Evolutionary conservation across 2,797 vertebrate species (phyloP).

Genomic region (Sandelia bainsii): DNA sequence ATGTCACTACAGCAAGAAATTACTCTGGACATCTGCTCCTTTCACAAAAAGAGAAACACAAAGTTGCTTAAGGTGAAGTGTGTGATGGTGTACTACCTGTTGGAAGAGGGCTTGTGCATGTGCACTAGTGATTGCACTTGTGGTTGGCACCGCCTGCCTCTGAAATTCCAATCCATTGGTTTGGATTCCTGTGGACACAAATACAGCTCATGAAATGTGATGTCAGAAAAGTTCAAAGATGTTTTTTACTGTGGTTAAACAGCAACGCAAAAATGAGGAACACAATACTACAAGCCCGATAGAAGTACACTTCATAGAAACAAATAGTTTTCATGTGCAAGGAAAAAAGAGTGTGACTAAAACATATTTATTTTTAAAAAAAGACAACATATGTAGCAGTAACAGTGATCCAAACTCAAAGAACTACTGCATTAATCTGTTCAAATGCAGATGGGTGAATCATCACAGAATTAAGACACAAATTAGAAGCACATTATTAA

Average conservation of each 20-base stretch:
- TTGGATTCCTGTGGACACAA: constrained; percentile 90
- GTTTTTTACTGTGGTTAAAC: constrained; percentile 10
- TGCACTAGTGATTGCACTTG: constrained; percentile 95
- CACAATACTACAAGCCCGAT: neutral
- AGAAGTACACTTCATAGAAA: neutral
- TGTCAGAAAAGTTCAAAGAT: constrained; percentile 11
- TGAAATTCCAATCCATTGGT: constrained; percentile 99
- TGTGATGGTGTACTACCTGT: constrained; percentile 87
- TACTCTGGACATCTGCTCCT: neutral
- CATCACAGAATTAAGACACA: constrained; percentile 18
- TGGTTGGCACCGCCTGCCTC: constrained; percentile 93
- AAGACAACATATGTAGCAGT: constrained; percentile 5
- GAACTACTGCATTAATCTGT: constrained; percentile 17
- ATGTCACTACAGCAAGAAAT: neutral
- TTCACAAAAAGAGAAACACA: constrained; percentile 15
- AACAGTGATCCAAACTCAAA: neutral
- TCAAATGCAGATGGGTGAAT: constrained; percentile 13
- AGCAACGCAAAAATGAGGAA: constrained; percentile 19
- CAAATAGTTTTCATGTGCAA: constrained; percentile 16
- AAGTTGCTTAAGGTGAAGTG: constrained; percentile 9
- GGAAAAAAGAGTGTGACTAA: constrained; percentile 4
- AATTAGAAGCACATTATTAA: constrained; percentile 7
- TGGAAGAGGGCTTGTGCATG: constrained; percentile 99
- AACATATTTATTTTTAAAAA: neutral
- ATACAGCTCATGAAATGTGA: constrained; percentile 31